Percentiles rank a stretch among this genome's conserved stretches.
Conservation (phyloP, 1,140 invertebrate species). For the Sitophilus oryzae region DNA sequence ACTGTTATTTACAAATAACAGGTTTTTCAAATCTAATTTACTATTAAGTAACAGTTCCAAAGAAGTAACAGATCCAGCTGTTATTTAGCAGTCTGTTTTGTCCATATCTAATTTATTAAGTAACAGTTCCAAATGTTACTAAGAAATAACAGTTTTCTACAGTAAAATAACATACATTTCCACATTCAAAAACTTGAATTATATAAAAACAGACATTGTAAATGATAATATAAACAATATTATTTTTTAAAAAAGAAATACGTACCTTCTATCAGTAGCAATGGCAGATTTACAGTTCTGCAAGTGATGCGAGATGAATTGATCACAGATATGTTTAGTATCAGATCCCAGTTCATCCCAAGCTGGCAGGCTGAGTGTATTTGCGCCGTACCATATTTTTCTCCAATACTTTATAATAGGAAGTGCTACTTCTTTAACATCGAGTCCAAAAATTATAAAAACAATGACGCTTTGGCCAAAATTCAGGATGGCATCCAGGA, state of each 20-base stretch:
- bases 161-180: not conserved
- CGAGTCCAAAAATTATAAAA: conserved; percentile 79
- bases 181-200: no score
- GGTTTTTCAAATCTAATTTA: no score
- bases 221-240: no score
- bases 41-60: no score
- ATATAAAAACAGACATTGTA: no score
- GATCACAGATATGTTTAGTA: conserved; percentile 77
- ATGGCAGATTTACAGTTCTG: conserved; percentile 75
- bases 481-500: conserved; percentile 81
- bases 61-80: no score
- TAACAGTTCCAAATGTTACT: no score
- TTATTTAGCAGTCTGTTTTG: no score
- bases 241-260: no score
- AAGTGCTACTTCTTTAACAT: conserved; percentile 65
- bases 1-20: no score
- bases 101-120: no score
- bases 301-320: conserved; percentile 81
- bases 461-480: conserved; percentile 83
- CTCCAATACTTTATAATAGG: conserved; percentile 58
- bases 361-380: conserved; percentile 62
- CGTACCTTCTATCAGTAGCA: conserved; percentile 61
- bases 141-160: not conserved
- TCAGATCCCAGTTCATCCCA: conserved; percentile 69
- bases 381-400: conserved; percentile 62